phyloP scores from a whole-genome alignment of 2,113 vertebrate species.

The Tetrax tetrax region DNA sequence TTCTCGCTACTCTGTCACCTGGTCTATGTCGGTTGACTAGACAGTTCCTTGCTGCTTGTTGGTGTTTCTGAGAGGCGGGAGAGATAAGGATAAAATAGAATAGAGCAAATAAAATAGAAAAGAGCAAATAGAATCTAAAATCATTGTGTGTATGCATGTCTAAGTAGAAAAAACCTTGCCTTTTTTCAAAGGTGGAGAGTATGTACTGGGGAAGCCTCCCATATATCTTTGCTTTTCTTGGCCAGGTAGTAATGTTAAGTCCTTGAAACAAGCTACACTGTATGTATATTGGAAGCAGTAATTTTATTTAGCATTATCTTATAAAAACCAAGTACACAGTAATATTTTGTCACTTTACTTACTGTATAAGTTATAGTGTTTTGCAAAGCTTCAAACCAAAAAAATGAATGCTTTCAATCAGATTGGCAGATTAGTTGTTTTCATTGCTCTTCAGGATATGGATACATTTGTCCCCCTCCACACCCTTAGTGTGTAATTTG shows the following conservation, averaged over 20 bases:
- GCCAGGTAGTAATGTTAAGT: not conserved
- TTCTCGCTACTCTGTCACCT: not conserved
- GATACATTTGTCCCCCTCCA: not conserved
- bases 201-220: not conserved
- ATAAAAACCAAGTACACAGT: not conserved
- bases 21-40: accelerated
- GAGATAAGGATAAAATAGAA: not conserved
- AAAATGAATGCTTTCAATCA: not conserved
- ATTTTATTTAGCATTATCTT: not conserved
- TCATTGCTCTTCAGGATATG: not conserved
- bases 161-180: not conserved
- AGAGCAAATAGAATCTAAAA: not conserved
- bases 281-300: not conserved
- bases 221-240: not conserved
- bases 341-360: not conserved
- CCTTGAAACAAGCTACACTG: not conserved
- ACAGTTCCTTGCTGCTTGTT: not conserved
- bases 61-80: not conserved
- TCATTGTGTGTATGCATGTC: not conserved
- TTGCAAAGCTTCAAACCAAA: not conserved
- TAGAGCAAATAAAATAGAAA: not conserved
- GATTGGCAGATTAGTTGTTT: not conserved
- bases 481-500: not conserved
- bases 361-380: not conserved
- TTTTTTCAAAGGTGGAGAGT: not conserved